These are phyloP conservation scores for Tribolium madens DNA, from an alignment of 1,140 invertebrate genomes.

Conservation along the genomic window DNA sequence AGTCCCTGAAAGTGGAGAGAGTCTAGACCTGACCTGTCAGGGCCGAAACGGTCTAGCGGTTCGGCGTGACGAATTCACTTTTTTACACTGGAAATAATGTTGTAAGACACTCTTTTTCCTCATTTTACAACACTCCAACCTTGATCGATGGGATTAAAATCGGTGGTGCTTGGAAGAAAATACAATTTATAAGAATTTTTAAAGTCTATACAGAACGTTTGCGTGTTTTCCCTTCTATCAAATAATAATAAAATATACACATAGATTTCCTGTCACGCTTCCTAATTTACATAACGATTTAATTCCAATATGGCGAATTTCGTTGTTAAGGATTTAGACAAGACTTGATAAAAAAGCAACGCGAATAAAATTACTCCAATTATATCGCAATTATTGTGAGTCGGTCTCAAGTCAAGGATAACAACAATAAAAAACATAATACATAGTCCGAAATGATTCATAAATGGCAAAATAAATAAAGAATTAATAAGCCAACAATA, in stretches of 20 bases:
- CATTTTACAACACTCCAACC: neutral
- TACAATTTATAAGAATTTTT: too few species aligned
- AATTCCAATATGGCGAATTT: slow-evolving; percentile 1
- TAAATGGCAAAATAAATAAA: too few species aligned
- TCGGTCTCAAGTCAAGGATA: too few species aligned
- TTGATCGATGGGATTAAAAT: neutral
- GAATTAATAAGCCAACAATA: too few species aligned
- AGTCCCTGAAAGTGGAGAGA: too few species aligned
- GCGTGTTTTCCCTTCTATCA: neutral
- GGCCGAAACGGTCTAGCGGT: slow-evolving; percentile 13
- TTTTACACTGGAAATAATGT: neutral
- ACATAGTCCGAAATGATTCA: too few species aligned
- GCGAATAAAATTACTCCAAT: neutral
- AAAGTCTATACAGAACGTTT: neutral
- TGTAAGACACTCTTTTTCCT: neutral
- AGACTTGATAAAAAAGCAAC: too few species aligned
- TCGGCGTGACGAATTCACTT: slow-evolving; percentile 10
- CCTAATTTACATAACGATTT: slow-evolving; percentile 1
- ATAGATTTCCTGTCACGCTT: neutral
- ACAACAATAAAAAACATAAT: too few species aligned
- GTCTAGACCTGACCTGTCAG: neutral
- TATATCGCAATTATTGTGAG: too few species aligned
- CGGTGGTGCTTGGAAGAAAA: too few species aligned
- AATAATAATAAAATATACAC: neutral
- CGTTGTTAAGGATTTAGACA: too few species aligned